phyloP scores from a whole-genome alignment of 2,113 vertebrate species.

The Elachura formosa region DNA sequence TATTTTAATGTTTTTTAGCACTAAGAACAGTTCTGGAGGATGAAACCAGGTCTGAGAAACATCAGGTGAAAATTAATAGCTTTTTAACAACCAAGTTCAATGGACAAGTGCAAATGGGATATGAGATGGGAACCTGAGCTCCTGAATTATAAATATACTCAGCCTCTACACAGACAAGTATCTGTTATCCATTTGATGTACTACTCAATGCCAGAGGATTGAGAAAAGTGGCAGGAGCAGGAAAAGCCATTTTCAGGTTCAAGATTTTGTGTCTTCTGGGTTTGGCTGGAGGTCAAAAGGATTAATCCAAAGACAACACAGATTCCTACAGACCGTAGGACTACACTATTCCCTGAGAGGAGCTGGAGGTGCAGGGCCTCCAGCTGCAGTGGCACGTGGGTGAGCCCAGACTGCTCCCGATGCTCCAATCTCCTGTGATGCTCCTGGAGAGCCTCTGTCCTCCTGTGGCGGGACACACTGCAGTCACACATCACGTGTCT shows the following conservation, averaged over 20 bases:
- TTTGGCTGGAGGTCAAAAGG: not conserved
- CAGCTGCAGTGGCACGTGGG: too few species aligned
- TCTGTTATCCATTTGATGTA: not conserved
- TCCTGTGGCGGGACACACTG: not conserved
- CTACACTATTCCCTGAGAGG: accelerated
- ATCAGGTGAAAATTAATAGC: not conserved
- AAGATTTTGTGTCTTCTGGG: not conserved
- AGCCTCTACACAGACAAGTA: not conserved
- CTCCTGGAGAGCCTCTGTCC: not conserved
- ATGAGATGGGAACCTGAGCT: not conserved
- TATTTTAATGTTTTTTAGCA: not conserved
- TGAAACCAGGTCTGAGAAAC: not conserved
- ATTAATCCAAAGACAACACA: not conserved
- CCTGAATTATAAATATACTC: not conserved
- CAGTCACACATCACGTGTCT: accelerated
- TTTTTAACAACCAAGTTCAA: not conserved
- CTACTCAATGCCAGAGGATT: not conserved
- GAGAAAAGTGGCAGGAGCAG: not conserved
- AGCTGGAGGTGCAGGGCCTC: not conserved
- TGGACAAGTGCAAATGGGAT: not conserved
- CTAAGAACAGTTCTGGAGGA: not conserved
- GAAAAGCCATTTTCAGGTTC: not conserved
- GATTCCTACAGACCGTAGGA: not conserved
- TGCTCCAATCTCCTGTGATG: accelerated
- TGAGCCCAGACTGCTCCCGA: accelerated